Conservation (phyloP, 2,888 invertebrate genomes). For the Hecatera dysodea region DNA sequence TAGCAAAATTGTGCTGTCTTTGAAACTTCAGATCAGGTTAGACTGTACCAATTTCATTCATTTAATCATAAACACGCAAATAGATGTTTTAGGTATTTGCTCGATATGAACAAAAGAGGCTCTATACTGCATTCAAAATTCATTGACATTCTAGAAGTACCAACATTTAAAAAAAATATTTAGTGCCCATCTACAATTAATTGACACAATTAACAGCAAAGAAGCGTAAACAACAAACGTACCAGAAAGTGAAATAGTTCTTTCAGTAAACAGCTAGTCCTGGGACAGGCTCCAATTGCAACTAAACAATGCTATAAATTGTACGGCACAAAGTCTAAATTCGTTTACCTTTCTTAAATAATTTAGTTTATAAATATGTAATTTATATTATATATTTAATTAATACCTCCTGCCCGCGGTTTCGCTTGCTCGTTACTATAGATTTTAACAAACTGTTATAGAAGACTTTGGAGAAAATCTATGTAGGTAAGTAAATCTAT, state of each 20-base stretch:
- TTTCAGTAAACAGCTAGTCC: constrained; percentile 16
- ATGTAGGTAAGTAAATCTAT: too few relatives aligned
- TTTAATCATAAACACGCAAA: not conserved
- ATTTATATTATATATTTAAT: not conserved
- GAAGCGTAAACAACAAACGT: constrained; percentile 11
- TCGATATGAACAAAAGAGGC: not conserved
- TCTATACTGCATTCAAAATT: not conserved
- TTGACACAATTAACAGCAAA: constrained; percentile 8
- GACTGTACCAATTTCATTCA: not conserved
- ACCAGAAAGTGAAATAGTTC: constrained; percentile 28
- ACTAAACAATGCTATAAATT: not conserved
- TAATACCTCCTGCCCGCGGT: not conserved
- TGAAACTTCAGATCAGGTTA: not conserved
- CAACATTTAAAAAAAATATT: constrained; percentile 3
- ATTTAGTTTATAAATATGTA: not conserved
- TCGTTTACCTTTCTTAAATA: not conserved
- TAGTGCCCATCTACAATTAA: not conserved
- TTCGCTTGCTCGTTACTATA: too few relatives aligned
- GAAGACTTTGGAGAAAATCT: too few relatives aligned
- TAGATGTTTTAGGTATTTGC: not conserved
- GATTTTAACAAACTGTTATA: too few relatives aligned
- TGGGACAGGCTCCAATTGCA: constrained; percentile 18
- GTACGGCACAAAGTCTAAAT: not conserved
- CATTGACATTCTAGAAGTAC: not conserved
- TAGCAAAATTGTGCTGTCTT: not conserved